Evolutionary conservation across 2,797 vertebrate species (phyloP).

Genomic region (Sciurus vulgaris): DNA sequence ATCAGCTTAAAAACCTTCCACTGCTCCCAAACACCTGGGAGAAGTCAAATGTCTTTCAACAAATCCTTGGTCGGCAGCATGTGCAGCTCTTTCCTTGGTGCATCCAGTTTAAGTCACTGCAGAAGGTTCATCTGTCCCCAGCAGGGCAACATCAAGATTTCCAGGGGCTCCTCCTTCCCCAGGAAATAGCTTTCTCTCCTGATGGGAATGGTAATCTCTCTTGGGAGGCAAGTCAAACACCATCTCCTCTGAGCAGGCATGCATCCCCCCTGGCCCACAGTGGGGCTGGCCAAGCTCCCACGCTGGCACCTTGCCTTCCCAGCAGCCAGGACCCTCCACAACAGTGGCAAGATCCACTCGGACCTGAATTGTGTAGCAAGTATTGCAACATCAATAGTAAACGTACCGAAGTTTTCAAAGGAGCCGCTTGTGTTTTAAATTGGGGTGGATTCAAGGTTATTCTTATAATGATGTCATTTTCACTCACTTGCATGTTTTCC

Average conservation of each 20-base stretch:
- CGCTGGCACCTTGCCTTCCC: neutral
- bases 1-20: neutral
- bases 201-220: neutral
- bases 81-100: neutral
- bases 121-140: accelerated
- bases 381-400: conserved; percentile 59
- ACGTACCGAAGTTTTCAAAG: conserved; percentile 41
- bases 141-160: neutral
- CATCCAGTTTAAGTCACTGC: neutral
- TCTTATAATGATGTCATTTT: conserved; percentile 62
- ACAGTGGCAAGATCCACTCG: accelerated
- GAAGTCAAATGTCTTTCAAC: neutral
- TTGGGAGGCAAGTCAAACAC: neutral
- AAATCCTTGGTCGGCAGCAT: neutral
- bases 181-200: neutral
- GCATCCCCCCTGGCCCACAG: accelerated
- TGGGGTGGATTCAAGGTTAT: conserved; percentile 72
- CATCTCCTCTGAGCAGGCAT: neutral
- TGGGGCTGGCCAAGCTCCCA: neutral
- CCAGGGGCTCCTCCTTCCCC: neutral
- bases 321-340: neutral
- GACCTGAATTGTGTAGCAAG: neutral
- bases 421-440: conserved; percentile 65
- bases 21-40: neutral
- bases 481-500: conserved; percentile 62